phyloP scores from a whole-genome alignment of 2,888 invertebrate species.

The Drosophila subsilvestris region DNA sequence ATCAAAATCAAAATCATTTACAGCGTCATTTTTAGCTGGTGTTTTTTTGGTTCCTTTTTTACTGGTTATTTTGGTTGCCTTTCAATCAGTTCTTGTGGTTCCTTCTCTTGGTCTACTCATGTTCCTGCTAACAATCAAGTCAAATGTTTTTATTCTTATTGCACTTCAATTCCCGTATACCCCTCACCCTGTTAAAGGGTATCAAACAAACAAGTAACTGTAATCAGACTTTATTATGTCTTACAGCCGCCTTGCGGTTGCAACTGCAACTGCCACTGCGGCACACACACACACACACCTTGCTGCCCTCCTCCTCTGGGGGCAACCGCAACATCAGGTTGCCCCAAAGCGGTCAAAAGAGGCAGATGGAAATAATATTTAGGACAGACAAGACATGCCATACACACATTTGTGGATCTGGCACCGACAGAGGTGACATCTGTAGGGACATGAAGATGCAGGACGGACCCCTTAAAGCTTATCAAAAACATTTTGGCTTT shows the following conservation, averaged over 20 bases:
- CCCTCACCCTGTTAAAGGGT: neutral
- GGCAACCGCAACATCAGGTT: constrained; percentile 53
- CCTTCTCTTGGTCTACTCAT: too few species aligned
- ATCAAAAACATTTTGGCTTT: constrained; percentile 72
- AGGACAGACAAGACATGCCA: constrained; percentile 48
- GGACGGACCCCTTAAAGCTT: constrained; percentile 45
- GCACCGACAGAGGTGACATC: constrained; percentile 39
- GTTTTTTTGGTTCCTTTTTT: too few species aligned
- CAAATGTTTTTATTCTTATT: too few species aligned
- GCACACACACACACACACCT: constrained; percentile 16
- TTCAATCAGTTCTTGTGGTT: too few species aligned
- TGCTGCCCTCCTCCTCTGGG: neutral
- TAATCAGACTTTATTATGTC: constrained; percentile 53
- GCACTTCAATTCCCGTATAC: neutral
- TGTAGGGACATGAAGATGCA: constrained; percentile 44
- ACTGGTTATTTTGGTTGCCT: too few species aligned
- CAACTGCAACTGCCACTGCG: constrained; percentile 27
- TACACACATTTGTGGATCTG: constrained; percentile 46
- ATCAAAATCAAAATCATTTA: too few species aligned
- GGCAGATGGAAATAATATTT: constrained; percentile 7
- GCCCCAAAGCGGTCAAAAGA: constrained; percentile 27
- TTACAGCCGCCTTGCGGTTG: constrained; percentile 42
- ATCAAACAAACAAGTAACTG: constrained; percentile 48
- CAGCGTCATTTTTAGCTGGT: too few species aligned
- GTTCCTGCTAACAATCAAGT: too few species aligned